A percentile compares a stretch with the other conserved stretches of the same genome.
These are phyloP conservation scores for Scomber colias DNA, from an alignment of 2,113 vertebrate species.

Conservation along the genomic window DNA sequence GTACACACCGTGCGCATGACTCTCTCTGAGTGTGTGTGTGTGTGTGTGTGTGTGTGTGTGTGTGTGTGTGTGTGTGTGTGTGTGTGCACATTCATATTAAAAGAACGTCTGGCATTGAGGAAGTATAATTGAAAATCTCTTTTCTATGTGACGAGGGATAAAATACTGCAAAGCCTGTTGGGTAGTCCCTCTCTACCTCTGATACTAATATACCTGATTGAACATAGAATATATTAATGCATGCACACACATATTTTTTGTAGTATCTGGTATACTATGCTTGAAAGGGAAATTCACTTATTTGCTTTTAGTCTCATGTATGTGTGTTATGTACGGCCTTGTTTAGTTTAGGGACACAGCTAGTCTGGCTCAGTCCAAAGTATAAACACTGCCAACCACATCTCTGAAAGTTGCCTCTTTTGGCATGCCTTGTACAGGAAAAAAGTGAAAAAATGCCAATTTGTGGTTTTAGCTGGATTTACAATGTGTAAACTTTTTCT, in stretches of 20 bases:
- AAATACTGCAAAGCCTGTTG: slow-evolving; percentile 27
- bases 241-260: background rate
- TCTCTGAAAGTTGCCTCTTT: too few species aligned
- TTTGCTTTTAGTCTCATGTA: background rate
- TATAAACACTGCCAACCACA: background rate
- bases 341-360: background rate
- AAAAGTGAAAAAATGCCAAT: too few species aligned
- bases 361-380: background rate
- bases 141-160: slow-evolving; percentile 18
- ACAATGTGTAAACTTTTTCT: background rate
- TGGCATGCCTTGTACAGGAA: too few species aligned
- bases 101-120: slow-evolving; percentile 16
- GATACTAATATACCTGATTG: slow-evolving; percentile 24
- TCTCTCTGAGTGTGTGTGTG: background rate
- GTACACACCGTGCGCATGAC: background rate
- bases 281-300: background rate
- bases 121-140: slow-evolving; percentile 45
- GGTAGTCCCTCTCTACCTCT: slow-evolving; percentile 14
- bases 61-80: background rate
- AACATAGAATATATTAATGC: background rate
- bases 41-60: background rate
- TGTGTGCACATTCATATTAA: background rate
- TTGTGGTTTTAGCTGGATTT: background rate
- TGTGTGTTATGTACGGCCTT: background rate
- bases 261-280: background rate